A percentile compares a stretch with the other conserved stretches of the same genome.
Conservation (phyloP, 2,113 vertebrate genomes). For the Scomber colias region DNA sequence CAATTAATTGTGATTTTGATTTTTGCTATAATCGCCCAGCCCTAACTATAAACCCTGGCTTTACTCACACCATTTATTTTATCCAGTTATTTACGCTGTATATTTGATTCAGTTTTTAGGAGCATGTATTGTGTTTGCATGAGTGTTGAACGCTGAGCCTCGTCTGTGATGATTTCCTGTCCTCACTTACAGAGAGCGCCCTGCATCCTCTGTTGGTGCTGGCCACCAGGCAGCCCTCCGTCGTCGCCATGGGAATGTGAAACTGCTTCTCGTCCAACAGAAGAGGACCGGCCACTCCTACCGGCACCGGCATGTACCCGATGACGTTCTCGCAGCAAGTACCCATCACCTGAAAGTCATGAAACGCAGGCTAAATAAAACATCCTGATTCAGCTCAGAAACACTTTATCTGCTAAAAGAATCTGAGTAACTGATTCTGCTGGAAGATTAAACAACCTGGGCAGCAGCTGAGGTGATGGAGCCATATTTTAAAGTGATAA, state of each 20-base stretch:
- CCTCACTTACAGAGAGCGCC: conserved; percentile 90
- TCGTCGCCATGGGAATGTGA: conserved; percentile 96
- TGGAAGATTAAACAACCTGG: neutral
- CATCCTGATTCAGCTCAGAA: neutral
- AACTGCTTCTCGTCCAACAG: conserved; percentile 91
- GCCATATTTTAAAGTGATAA: too few relatives aligned
- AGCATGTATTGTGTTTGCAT: too few relatives aligned
- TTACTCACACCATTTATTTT: too few relatives aligned
- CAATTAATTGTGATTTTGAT: too few relatives aligned
- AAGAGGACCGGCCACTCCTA: conserved; percentile 95
- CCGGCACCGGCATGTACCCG: conserved; percentile 97
- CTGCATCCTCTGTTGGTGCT: conserved; percentile 97
- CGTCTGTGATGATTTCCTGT: too few relatives aligned
- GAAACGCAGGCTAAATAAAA: neutral
- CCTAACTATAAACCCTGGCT: too few relatives aligned
- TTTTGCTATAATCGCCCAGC: too few relatives aligned
- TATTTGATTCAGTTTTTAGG: too few relatives aligned
- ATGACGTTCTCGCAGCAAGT: conserved; percentile 98
- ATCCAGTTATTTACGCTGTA: too few relatives aligned
- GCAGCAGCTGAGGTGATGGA: too few relatives aligned
- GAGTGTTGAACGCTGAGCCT: too few relatives aligned
- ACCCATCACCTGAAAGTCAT: conserved; percentile 90
- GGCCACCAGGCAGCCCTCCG: conserved; percentile 96
- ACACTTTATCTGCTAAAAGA: neutral
- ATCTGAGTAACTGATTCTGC: neutral